Percentiles rank a stretch among this genome's conserved stretches.
Conservation (phyloP, 2,797 vertebrate genomes). For the Pempheris klunzingeri region DNA sequence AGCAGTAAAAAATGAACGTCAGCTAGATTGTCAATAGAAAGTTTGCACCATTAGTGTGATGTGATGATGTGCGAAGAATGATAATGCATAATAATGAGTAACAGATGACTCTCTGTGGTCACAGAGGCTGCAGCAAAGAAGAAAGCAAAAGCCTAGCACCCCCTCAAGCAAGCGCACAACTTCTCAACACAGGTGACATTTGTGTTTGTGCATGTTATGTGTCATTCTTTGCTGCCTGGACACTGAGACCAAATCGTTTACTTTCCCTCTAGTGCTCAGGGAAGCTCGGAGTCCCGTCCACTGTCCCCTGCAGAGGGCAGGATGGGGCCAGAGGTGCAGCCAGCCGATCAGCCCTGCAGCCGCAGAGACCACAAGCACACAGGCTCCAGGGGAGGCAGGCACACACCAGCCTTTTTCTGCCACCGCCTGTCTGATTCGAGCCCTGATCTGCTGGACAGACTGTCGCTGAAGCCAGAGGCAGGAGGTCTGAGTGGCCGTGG, state of each 20-base stretch:
- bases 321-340: slow-evolving; percentile 48
- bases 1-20: not conserved
- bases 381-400: slow-evolving; percentile 34
- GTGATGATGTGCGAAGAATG: not conserved
- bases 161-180: slow-evolving; percentile 48
- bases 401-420: slow-evolving; percentile 26
- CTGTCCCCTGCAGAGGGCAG: slow-evolving; percentile 24
- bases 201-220: not conserved
- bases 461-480: not conserved
- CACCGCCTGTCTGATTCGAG: slow-evolving; percentile 13
- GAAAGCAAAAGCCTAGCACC: slow-evolving; percentile 65
- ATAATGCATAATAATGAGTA: too few relatives aligned
- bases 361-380: slow-evolving; percentile 39
- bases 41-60: not conserved
- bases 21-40: not conserved
- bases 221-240: not conserved
- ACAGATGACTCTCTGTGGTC: slow-evolving; percentile 28
- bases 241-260: fast-evolving
- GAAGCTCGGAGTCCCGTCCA: slow-evolving; percentile 38
- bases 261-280: slow-evolving; percentile 50
- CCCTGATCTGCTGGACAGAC: slow-evolving; percentile 28
- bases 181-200: slow-evolving; percentile 70
- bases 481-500: slow-evolving; percentile 28
- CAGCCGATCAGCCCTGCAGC: slow-evolving; percentile 6
- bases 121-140: slow-evolving; percentile 64